These are phyloP conservation scores for Melanogrammus aeglefinus DNA, from an alignment of 2,797 vertebrate genomes.

Conservation along the genomic window DNA sequence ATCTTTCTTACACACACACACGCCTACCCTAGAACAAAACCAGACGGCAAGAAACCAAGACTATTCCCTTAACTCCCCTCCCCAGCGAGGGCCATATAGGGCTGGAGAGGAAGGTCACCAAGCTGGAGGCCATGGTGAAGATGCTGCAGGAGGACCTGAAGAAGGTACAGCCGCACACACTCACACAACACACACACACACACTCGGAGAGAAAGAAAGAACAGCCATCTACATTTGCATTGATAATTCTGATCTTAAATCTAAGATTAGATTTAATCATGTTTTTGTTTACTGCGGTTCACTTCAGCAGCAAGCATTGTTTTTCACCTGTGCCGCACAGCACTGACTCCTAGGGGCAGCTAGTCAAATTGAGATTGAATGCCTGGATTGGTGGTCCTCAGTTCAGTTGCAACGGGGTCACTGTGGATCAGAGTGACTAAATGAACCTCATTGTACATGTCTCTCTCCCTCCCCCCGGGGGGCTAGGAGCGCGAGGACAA, in stretches of 20 bases:
- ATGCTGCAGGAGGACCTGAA: conserved; percentile 95
- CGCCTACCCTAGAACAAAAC: too few relatives aligned
- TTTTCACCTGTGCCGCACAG: too few relatives aligned
- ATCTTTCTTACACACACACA: too few relatives aligned
- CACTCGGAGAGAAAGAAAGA: background rate
- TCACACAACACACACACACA: background rate
- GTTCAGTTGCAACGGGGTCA: background rate
- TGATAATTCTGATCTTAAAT: background rate
- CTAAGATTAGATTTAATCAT: background rate
- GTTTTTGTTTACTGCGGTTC: too few relatives aligned
- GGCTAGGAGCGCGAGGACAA: conserved; percentile 98
- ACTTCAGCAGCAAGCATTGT: too few relatives aligned
- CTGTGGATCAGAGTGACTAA: background rate
- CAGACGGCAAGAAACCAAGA: background rate
- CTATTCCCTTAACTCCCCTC: background rate
- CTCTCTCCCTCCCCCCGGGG: conserved; percentile 63
- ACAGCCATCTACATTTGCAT: too few relatives aligned
- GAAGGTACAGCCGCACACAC: conserved; percentile 76
- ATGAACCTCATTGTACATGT: background rate
- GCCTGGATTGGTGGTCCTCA: background rate
- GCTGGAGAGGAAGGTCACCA: conserved; percentile 92
- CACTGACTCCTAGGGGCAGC: background rate
- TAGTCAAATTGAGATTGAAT: background rate
- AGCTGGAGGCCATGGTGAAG: conserved; percentile 94
- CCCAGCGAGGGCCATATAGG: conserved; percentile 88